Evolutionary conservation across 2,113 vertebrate species (phyloP), one percentile per base, ranked within the genome.

Genomic region (Corydoras maculifer): DNA sequence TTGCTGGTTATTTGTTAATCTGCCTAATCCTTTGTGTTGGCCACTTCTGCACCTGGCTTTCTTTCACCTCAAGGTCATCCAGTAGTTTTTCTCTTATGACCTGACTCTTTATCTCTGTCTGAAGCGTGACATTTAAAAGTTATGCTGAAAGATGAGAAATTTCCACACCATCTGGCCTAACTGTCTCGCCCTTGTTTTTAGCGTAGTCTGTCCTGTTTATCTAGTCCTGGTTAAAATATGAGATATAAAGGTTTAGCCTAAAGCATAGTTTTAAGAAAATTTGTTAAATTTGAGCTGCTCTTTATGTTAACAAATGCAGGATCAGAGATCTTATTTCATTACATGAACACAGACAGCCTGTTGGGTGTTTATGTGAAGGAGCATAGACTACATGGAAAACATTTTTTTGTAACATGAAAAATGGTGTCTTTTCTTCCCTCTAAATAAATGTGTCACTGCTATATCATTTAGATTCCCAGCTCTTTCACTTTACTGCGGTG

Each of bases 61-160:
- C 61, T 72, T 58, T 75, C 64, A 68, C 65, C 32, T 65, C 31
- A 61, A 65, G 77, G 35, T 69, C 55, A 43, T 72, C 43, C 59
- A 63, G 72, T 62, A 67, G 68, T 62, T 78, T 15, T 4, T 48
- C 54, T 50, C 64, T 75, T 72, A 25, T 72, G 31, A 65, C 55
- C 63, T 68, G 29, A 18, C 29, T 55, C 49, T 30, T 75, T 65
- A 12, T 68, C 59, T 72, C 61, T 75, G 64, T 65, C 49, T 11
- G 3, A 50, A 57, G 65, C 53, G 55, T 72, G 64, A 72, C 58
- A 55, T 72, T 75, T 72, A 69, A 53, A 77, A 70, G 62, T 68
- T 57, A 35, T 61, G 67, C 32, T 62, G 62, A 78, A 3, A 35
- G 69, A 75, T 6, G 43, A 63, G 49, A 66, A 68, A 63, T 54